Percentiles rank a stretch among this genome's conserved stretches.
phyloP scores from a whole-genome alignment of 2,113 vertebrate genomes.

The Notothenia coriiceps region DNA sequence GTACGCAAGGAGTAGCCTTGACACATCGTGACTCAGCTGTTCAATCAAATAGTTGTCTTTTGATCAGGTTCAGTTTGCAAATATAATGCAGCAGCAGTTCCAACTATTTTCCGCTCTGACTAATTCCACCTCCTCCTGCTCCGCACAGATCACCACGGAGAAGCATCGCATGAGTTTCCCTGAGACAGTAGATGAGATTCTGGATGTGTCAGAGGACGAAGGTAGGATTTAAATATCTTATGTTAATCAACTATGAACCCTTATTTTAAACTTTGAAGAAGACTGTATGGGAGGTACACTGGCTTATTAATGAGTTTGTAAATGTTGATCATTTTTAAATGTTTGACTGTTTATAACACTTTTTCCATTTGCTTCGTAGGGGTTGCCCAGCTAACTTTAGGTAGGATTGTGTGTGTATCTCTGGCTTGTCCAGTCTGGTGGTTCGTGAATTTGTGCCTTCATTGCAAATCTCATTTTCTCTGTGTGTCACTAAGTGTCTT shows the following conservation, averaged over 20 bases:
- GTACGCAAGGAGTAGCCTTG: not conserved
- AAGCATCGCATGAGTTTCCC: slow-evolving; percentile 98
- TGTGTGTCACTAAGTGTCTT: slow-evolving; percentile 74
- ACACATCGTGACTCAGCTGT: slow-evolving; percentile 17
- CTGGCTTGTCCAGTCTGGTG: slow-evolving; percentile 75
- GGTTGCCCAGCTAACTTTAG: slow-evolving; percentile 86
- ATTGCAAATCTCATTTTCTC: slow-evolving; percentile 75
- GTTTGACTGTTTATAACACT: slow-evolving; percentile 52
- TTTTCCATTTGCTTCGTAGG: slow-evolving; percentile 82
- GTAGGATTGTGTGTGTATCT: slow-evolving; percentile 83
- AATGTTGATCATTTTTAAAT: not conserved
- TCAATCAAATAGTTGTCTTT: slow-evolving; percentile 4
- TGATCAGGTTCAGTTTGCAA: slow-evolving; percentile 20
- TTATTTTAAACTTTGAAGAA: slow-evolving; percentile 48
- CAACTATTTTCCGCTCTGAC: slow-evolving; percentile 3
- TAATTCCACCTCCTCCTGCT: not conserved
- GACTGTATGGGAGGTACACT: slow-evolving; percentile 36
- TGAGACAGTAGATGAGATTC: slow-evolving; percentile 95
- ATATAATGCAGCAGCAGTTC: not conserved
- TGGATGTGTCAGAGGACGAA: slow-evolving; percentile 99
- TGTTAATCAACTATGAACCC: not conserved
- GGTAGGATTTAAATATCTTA: slow-evolving; percentile 80
- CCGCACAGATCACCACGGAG: slow-evolving; percentile 85
- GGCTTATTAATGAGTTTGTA: too few relatives aligned
- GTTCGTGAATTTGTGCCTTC: slow-evolving; percentile 76